phyloP scores from a whole-genome alignment of 2,888 invertebrate genomes.

The Cephus nigrinus region DNA sequence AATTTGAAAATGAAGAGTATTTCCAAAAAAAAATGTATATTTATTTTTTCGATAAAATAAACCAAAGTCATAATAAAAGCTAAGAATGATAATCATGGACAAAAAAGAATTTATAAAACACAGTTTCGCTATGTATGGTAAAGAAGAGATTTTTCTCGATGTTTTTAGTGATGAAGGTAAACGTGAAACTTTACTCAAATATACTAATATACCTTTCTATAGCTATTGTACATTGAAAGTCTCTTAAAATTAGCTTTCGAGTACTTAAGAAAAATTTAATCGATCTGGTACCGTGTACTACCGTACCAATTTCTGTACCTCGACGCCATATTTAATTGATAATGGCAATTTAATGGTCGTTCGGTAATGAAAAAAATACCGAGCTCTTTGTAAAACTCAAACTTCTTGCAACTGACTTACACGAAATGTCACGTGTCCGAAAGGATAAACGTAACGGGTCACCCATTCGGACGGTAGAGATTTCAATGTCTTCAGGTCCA shows the following conservation, averaged over 20 bases:
- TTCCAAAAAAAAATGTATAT: neutral
- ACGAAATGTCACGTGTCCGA: neutral
- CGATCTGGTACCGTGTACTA: neutral
- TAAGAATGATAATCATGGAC: neutral
- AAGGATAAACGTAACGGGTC: conserved; percentile 10
- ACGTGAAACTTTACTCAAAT: too few relatives aligned
- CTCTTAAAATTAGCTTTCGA: neutral
- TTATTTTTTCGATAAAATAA: neutral
- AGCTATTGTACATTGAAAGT: neutral
- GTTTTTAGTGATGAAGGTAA: too few relatives aligned
- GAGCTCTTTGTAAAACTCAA: neutral
- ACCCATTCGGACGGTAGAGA: conserved; percentile 2
- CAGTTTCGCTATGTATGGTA: neutral
- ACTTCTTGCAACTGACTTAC: neutral
- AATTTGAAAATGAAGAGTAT: neutral
- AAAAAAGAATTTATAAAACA: neutral
- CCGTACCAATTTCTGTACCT: neutral
- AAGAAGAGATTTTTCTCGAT: neutral
- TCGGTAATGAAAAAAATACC: neutral
- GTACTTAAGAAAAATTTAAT: neutral
- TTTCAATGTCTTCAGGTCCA: conserved; percentile 16
- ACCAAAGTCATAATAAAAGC: neutral
- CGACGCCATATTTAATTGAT: neutral
- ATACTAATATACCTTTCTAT: too few relatives aligned
- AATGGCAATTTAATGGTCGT: neutral